Evolutionary conservation across 2,797 vertebrate genomes (phyloP).

Genomic region (Phoebastria nigripes): DNA sequence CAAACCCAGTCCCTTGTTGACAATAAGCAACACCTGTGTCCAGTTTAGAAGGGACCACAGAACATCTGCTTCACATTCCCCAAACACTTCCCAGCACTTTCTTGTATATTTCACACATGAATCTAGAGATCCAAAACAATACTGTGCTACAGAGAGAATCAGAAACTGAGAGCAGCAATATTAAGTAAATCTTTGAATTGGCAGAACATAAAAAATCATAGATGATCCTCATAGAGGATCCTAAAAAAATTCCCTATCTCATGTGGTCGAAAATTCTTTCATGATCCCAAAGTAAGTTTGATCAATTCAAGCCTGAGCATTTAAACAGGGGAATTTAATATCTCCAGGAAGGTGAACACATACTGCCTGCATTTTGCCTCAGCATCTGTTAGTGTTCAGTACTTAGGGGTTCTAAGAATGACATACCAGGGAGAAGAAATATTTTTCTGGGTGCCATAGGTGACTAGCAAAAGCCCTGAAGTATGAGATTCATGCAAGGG

Average conservation of each 20-base stretch:
- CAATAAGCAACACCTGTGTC: background rate
- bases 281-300: background rate
- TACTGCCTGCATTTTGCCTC: background rate
- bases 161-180: background rate
- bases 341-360: background rate
- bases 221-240: background rate
- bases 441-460: background rate
- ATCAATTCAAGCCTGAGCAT: background rate
- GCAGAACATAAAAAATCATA: background rate
- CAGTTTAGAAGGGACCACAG: background rate
- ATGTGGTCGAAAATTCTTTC: background rate
- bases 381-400: background rate
- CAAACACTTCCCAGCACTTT: background rate
- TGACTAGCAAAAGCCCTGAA: background rate
- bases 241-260: background rate
- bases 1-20: background rate
- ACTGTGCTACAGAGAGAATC: background rate
- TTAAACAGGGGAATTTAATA: background rate
- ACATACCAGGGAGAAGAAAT: background rate
- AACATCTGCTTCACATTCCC: background rate
- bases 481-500: background rate
- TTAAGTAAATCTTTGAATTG: background rate
- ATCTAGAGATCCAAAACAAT: background rate
- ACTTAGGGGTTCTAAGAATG: background rate
- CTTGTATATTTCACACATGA: background rate